Percentiles rank a stretch among this genome's conserved stretches.
Evolutionary conservation across 2,888 invertebrate genomes (phyloP).

Genomic region (Seladonia tumulorum): DNA sequence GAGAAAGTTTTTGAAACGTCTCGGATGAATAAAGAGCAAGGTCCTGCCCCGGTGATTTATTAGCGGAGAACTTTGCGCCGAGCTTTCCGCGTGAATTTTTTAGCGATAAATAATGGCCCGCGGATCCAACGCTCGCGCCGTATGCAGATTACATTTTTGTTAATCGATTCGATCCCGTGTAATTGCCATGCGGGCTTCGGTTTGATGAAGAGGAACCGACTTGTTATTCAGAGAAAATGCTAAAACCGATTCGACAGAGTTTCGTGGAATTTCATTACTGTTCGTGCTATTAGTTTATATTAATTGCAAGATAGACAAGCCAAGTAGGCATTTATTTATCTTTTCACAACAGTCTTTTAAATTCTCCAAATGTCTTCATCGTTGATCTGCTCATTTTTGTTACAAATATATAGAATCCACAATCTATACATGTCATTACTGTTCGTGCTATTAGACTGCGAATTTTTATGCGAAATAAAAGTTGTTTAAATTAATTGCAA

Average conservation of each 20-base stretch:
- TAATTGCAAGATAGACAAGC: too few relatives aligned
- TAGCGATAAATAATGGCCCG: background rate
- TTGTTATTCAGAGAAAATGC: background rate
- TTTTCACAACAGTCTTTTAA: too few relatives aligned
- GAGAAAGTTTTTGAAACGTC: constrained; percentile 8
- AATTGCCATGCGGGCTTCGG: background rate
- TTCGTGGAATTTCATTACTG: background rate
- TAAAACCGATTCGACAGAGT: background rate
- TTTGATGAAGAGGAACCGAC: background rate
- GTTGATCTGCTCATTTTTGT: too few relatives aligned
- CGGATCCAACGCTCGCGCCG: background rate
- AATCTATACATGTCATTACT: too few relatives aligned
- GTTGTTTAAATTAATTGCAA: too few relatives aligned
- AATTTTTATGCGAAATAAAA: too few relatives aligned
- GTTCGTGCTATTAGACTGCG: background rate
- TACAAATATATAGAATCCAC: too few relatives aligned
- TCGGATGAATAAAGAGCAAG: background rate
- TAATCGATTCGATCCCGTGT: background rate
- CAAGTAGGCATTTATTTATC: too few relatives aligned
- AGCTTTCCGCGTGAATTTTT: background rate
- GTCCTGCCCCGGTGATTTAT: constrained; percentile 3
- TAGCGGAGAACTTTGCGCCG: background rate
- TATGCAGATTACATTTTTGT: background rate
- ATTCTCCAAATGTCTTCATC: too few relatives aligned
- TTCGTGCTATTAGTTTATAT: background rate